Conservation (phyloP, 2,113 vertebrate species). For the Rhadina sibilatrix region DNA sequence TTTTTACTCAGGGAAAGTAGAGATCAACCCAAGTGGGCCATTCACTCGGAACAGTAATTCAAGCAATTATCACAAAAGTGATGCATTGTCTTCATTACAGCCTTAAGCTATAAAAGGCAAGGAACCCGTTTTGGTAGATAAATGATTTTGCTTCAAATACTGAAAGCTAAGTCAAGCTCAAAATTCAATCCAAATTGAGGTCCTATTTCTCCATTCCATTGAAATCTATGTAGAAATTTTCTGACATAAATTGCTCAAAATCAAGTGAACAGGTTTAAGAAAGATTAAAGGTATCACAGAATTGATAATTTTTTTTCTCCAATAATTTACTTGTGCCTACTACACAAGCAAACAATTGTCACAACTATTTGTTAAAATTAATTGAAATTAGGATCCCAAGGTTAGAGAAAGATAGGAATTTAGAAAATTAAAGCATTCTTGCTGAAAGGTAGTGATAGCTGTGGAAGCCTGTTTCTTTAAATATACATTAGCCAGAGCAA, state of each 20-base stretch:
- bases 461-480: constrained; percentile 27
- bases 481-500: neutral
- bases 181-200: constrained; percentile 23
- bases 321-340: neutral
- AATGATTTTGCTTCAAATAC: constrained; percentile 70
- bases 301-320: neutral
- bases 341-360: neutral
- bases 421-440: neutral
- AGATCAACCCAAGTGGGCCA: constrained; percentile 71
- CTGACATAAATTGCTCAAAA: neutral
- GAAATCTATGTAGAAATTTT: constrained; percentile 1
- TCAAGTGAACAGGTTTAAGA: neutral
- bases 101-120: constrained; percentile 73
- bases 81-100: constrained; percentile 77
- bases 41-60: constrained; percentile 73
- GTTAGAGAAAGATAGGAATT: neutral
- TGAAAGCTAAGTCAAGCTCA: constrained; percentile 70
- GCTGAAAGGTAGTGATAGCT: neutral
- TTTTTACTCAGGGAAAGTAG: constrained; percentile 56
- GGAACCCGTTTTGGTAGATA: constrained; percentile 68
- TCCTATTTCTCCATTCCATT: constrained; percentile 23
- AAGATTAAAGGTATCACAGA: constrained; percentile 2
- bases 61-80: constrained; percentile 78
- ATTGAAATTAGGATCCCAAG: neutral
- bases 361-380: neutral